Evolutionary conservation across 2,888 invertebrate species (phyloP).

Genomic region (Chloroclysta siterata): DNA sequence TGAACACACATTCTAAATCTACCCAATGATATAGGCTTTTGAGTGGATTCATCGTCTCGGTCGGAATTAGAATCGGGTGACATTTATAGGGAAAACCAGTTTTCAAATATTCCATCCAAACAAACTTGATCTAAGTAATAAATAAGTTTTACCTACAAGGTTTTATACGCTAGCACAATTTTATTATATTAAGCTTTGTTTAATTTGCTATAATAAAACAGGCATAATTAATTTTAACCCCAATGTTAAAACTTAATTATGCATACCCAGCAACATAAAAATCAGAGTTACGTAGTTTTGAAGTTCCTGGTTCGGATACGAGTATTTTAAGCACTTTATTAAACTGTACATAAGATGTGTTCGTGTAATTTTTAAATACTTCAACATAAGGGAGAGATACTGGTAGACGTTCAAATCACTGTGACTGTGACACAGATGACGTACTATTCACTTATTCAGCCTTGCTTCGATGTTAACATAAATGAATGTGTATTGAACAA

Average conservation of each 20-base stretch:
- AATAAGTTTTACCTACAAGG: background rate
- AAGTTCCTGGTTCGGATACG: no score
- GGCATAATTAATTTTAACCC: background rate
- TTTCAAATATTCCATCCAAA: conserved; percentile 9
- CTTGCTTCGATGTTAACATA: conserved; percentile 60
- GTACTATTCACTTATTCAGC: conserved; percentile 50
- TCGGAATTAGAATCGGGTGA: background rate
- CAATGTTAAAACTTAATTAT: conserved; percentile 1
- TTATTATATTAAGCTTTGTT: background rate
- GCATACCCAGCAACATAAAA: background rate
- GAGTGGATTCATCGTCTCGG: no score
- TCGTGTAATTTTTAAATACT: background rate
- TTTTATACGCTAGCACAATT: conserved; percentile 1
- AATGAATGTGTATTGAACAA: conserved; percentile 64
- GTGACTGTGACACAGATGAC: conserved; percentile 52
- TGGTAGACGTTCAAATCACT: conserved; percentile 50
- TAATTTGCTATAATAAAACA: background rate
- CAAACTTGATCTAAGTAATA: background rate
- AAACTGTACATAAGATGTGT: background rate
- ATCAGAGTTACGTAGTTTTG: no score
- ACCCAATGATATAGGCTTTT: no score
- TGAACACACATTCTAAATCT: no score
- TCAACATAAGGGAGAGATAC: conserved; percentile 4
- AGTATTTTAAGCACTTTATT: no score
- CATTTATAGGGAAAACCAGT: conserved; percentile 15